These are phyloP conservation scores for Rutpela maculata DNA, from an alignment of 2,888 invertebrate genomes.

Conservation along the genomic window DNA sequence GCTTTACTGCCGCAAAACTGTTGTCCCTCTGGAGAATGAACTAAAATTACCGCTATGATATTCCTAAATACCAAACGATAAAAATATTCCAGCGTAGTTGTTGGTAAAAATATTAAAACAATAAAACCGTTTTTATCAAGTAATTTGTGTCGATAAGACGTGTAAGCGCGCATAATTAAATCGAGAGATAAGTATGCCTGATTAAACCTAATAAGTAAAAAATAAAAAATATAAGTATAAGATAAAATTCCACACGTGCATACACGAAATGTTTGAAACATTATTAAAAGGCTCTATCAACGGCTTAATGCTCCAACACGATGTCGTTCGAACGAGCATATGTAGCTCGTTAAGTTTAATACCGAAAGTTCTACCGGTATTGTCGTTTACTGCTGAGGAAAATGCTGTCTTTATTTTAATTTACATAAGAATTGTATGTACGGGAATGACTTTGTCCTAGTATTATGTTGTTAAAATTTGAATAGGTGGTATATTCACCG, in stretches of 20 bases:
- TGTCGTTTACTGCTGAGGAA: no score
- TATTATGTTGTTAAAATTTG: no score
- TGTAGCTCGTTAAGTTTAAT: no score
- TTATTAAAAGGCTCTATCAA: constrained; percentile 6
- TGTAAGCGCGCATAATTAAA: neutral
- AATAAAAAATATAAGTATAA: neutral
- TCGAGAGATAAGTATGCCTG: neutral
- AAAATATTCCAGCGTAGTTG: neutral
- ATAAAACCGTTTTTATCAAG: neutral
- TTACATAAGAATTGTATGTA: no score
- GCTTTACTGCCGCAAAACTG: no score
- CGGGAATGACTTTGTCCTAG: no score
- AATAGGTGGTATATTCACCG: no score
- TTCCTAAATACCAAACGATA: neutral
- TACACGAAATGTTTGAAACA: neutral
- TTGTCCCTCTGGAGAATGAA: no score
- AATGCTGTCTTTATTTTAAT: no score
- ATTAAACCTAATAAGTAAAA: constrained; percentile 4
- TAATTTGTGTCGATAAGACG: neutral
- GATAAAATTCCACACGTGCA: neutral
- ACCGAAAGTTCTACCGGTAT: no score
- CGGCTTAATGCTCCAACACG: neutral
- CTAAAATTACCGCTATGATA: no score
- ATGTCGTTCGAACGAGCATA: neutral
- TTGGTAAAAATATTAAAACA: neutral